Percentiles rank a stretch among this genome's conserved stretches.
Conservation (phyloP, 30 jellyfish, hydroid and myxozoan genomes). For the Cassiopea xamachana region DNA sequence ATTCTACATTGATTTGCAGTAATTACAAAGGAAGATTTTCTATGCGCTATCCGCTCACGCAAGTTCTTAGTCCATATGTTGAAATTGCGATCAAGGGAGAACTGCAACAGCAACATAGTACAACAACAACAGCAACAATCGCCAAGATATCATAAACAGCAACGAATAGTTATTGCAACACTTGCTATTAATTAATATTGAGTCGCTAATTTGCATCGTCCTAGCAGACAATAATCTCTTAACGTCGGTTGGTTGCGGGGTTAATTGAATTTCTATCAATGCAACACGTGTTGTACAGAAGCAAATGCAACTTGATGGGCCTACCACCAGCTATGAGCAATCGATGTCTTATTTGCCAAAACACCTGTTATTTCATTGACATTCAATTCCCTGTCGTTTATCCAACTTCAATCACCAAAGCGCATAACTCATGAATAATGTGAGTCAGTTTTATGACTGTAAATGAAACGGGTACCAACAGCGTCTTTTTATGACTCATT, state of each 20-base stretch:
- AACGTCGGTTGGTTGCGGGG: not conserved
- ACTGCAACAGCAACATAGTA: no score
- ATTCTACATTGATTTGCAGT: no score
- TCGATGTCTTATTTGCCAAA: constrained; percentile 8
- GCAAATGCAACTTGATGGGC: not conserved
- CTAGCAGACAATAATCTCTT: not conserved
- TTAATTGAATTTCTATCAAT: not conserved
- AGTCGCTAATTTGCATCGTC: not conserved
- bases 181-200: no score
- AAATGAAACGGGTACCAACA: not conserved
- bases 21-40: no score
- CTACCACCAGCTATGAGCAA: constrained; percentile 26
- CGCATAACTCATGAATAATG: not conserved
- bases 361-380: constrained; percentile 26
- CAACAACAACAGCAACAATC: no score
- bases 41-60: no score
- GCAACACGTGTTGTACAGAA: not conserved
- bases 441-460: constrained; percentile 1
- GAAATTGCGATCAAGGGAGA: no score
- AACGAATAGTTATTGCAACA: no score
- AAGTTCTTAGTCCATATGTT: no score
- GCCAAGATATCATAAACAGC: no score
- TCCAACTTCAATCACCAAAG: not conserved
- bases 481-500: not conserved
- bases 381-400: constrained; percentile 16